phyloP scores from a whole-genome alignment of 2,797 vertebrate genomes.

The Enteromius mattozi region DNA sequence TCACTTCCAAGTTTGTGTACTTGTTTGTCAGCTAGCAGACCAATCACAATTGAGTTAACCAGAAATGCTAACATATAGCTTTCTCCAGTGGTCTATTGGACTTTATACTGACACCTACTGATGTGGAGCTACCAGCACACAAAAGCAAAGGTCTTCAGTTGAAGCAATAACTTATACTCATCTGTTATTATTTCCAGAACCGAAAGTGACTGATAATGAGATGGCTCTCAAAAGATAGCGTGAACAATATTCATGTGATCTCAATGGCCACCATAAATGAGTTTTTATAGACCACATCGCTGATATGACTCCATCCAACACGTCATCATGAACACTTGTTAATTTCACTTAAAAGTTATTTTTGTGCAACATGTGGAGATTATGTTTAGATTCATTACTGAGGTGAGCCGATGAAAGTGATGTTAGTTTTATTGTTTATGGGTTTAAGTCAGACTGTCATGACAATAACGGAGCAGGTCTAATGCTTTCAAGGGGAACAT shows the following conservation, averaged over 20 bases:
- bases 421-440: slow-evolving; percentile 3
- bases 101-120: slow-evolving; percentile 19
- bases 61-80: not conserved
- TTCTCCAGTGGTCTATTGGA: not conserved
- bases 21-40: not conserved
- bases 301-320: not conserved
- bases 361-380: not conserved
- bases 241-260: not conserved
- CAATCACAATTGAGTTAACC: not conserved
- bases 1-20: not conserved
- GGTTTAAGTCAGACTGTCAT: not conserved
- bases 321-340: not conserved
- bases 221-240: not conserved
- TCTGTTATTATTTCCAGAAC: not conserved
- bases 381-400: not conserved
- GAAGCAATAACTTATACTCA: not conserved
- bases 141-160: slow-evolving; percentile 2
- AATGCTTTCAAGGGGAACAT: not conserved
- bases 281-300: not conserved
- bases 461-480: not conserved
- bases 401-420: not conserved
- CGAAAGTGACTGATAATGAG: not conserved
- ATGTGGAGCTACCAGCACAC: not conserved
- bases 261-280: not conserved
- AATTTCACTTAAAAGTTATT: not conserved